Percentiles rank a stretch among this genome's conserved stretches.
These are phyloP conservation scores for Stenchaetothrips biformis DNA, from an alignment of 2,888 invertebrate species.

Conservation along the genomic window DNA sequence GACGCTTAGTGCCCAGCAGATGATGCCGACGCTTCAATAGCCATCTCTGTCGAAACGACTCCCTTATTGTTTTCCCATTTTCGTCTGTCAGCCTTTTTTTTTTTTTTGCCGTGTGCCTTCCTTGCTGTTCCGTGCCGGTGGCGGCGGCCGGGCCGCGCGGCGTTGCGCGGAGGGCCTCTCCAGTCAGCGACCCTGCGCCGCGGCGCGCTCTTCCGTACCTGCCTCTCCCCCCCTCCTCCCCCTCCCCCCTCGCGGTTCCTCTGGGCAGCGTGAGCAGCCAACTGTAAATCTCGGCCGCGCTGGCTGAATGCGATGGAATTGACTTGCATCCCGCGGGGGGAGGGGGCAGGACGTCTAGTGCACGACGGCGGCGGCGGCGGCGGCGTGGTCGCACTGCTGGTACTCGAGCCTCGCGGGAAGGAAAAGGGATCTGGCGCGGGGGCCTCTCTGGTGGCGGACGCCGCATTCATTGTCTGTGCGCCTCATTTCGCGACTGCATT, in stretches of 20 bases:
- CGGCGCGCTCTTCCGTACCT: slow-evolving; percentile 37
- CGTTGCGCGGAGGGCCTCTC: neutral
- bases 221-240: slow-evolving; percentile 34
- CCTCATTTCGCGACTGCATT: no score
- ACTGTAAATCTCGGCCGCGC: neutral
- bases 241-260: slow-evolving; percentile 37
- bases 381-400: neutral
- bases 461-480: no score
- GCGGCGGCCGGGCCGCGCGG: neutral
- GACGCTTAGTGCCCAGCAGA: no score
- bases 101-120: neutral
- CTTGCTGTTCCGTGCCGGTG: neutral
- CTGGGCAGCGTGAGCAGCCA: slow-evolving; percentile 34
- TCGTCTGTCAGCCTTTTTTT: neutral
- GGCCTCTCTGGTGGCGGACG: no score
- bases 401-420: neutral
- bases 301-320: neutral
- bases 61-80: no score
- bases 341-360: slow-evolving; percentile 38
- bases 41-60: no score
- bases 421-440: neutral
- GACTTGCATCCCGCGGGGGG: slow-evolving; percentile 32
- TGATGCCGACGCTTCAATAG: no score
- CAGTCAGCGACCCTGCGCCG: neutral
- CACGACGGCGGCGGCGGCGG: slow-evolving; percentile 34